Evolutionary conservation across 2,888 invertebrate genomes (phyloP).

Genomic region (Scaptomyza parva): DNA sequence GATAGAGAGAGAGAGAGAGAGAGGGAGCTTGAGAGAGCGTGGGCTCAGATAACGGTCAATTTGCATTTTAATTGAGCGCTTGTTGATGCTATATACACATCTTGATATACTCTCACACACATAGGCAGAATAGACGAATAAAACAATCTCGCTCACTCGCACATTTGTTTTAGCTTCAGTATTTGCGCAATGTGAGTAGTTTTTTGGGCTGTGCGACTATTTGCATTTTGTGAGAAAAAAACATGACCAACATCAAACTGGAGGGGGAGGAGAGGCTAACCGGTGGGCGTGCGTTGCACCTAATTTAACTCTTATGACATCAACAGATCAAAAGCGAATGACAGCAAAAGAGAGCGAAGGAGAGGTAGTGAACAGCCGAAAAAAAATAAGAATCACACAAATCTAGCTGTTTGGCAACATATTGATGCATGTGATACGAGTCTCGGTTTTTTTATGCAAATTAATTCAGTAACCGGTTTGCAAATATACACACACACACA

Average conservation of each 20-base stretch:
- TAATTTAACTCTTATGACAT: slow-evolving; percentile 75
- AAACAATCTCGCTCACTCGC: slow-evolving; percentile 19
- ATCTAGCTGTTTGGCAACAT: slow-evolving; percentile 49
- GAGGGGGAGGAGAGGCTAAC: neutral
- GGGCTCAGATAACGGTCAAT: slow-evolving; percentile 62
- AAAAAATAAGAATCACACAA: slow-evolving; percentile 17
- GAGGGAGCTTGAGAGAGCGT: slow-evolving; percentile 11
- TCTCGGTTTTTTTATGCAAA: slow-evolving; percentile 45
- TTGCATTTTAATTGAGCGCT: slow-evolving; percentile 76
- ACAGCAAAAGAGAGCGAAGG: neutral
- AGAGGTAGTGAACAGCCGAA: neutral
- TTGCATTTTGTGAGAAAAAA: slow-evolving; percentile 43
- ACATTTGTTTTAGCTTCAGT: slow-evolving; percentile 3
- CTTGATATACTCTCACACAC: slow-evolving; percentile 20
- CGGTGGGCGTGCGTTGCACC: slow-evolving; percentile 42
- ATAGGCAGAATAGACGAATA: slow-evolving; percentile 5
- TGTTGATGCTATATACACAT: slow-evolving; percentile 41
- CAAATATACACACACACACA: slow-evolving; percentile 9
- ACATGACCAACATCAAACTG: slow-evolving; percentile 31
- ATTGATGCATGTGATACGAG: slow-evolving; percentile 21
- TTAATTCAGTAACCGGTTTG: slow-evolving; percentile 69
- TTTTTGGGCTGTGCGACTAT: slow-evolving; percentile 13
- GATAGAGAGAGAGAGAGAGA: slow-evolving; percentile 3
- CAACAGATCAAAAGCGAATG: slow-evolving; percentile 44
- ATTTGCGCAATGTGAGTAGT: neutral